Percentiles rank a stretch among this genome's conserved stretches.
Evolutionary conservation across 2,113 vertebrate genomes (phyloP).

Genomic region (Perca fluviatilis): DNA sequence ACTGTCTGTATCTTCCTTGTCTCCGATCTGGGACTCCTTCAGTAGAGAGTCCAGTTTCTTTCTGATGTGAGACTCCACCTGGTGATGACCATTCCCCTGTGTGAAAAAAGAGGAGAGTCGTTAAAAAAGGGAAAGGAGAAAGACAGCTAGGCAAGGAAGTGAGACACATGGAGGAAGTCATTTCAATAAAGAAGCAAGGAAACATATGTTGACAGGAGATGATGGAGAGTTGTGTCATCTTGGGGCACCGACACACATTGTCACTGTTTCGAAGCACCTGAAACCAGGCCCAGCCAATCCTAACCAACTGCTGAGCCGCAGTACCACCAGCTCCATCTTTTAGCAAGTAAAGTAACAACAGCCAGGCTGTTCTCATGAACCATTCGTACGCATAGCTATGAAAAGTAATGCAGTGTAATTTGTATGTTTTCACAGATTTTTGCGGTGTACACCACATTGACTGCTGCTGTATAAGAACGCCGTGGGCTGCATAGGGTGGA

Average conservation of each 20-base stretch:
- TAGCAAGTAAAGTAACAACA: neutral
- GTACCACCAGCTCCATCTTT: neutral
- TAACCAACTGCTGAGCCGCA: neutral
- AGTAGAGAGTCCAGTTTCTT: constrained; percentile 96
- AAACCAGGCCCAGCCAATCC: neutral
- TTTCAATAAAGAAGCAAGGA: neutral
- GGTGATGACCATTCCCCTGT: constrained; percentile 92
- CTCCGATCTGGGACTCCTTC: constrained; percentile 95
- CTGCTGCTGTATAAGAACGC: too few species aligned
- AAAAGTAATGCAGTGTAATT: too few species aligned
- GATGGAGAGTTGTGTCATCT: neutral
- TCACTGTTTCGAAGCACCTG: neutral
- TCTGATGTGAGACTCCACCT: constrained; percentile 95
- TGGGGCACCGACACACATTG: neutral
- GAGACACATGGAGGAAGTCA: neutral
- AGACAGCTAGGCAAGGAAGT: neutral
- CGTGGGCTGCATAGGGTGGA: too few species aligned
- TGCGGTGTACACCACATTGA: too few species aligned
- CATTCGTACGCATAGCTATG: too few species aligned
- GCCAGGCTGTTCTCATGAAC: too few species aligned
- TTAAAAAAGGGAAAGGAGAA: neutral
- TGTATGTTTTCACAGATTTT: too few species aligned
- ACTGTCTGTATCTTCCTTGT: constrained; percentile 96
- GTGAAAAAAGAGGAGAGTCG: neutral
- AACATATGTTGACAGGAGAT: neutral